phyloP scores from a whole-genome alignment of 2,797 vertebrate genomes.

The Crenichthys baileyi region DNA sequence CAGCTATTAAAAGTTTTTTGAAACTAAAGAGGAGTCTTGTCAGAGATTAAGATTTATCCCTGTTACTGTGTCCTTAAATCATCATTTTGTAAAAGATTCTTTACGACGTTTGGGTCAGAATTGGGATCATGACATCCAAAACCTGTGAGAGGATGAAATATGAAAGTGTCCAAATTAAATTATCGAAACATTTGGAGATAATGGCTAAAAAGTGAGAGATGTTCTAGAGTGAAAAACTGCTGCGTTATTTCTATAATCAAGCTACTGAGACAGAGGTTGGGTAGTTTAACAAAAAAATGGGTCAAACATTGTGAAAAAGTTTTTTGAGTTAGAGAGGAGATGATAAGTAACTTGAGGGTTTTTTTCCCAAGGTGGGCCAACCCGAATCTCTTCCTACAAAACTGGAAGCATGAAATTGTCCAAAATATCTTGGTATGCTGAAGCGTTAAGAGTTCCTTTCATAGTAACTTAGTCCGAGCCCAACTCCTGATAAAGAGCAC shows the following conservation, averaged over 20 bases:
- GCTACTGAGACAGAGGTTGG: too few relatives aligned
- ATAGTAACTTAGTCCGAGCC: neutral
- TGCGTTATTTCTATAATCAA: too few relatives aligned
- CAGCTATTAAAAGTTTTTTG: conserved; percentile 79
- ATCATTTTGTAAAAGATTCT: conserved; percentile 8
- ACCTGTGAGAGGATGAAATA: neutral
- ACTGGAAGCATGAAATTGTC: neutral
- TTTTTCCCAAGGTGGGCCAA: neutral
- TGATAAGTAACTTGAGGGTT: too few relatives aligned
- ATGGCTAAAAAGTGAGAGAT: too few relatives aligned
- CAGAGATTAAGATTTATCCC: conserved; percentile 25
- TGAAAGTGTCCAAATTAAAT: neutral
- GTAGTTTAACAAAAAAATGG: too few relatives aligned
- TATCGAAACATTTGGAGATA: neutral
- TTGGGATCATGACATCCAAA: neutral
- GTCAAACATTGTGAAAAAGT: too few relatives aligned
- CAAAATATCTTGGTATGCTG: neutral
- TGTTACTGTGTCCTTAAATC: neutral
- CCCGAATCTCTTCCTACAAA: neutral
- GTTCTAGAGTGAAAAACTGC: too few relatives aligned
- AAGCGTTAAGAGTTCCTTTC: neutral
- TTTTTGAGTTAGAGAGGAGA: neutral
- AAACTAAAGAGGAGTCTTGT: conserved; percentile 67
- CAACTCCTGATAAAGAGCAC: neutral
- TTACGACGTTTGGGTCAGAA: neutral